Evolutionary conservation across 2,113 vertebrate species (phyloP).

Genomic region (Oryzias celebensis): DNA sequence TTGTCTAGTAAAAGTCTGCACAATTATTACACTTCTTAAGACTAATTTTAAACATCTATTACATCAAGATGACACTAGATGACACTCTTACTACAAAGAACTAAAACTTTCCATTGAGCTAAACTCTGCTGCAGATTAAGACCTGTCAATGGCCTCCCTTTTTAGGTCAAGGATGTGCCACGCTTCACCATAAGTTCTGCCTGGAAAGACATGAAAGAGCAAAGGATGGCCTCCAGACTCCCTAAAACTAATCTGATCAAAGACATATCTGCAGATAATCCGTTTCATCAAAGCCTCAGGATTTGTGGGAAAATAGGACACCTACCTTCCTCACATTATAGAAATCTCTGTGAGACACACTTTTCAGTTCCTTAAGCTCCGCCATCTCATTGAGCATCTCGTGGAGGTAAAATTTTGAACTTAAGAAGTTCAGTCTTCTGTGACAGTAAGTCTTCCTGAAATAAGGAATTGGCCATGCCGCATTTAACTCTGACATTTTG

Average conservation of each 20-base stretch:
- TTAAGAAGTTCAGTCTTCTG: conserved; percentile 91
- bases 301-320: neutral
- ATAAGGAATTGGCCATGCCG: neutral
- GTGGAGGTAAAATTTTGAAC: conserved; percentile 94
- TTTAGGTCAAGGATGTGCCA: no score
- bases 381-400: conserved; percentile 98
- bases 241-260: no score
- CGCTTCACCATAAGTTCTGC: no score
- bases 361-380: conserved; percentile 92
- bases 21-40: neutral
- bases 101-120: neutral
- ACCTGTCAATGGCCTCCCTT: no score
- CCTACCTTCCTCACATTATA: conserved; percentile 97
- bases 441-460: conserved; percentile 96
- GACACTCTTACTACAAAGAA: neutral
- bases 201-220: no score
- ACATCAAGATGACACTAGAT: neutral
- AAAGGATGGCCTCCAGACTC: no score
- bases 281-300: neutral
- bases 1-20: neutral
- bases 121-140: no score
- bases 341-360: conserved; percentile 94
- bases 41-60: neutral
- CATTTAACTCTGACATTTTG: neutral
- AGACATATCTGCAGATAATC: no score